Conservation (phyloP, 1,140 invertebrate genomes). For the Drosophila nigromelanica region DNA sequence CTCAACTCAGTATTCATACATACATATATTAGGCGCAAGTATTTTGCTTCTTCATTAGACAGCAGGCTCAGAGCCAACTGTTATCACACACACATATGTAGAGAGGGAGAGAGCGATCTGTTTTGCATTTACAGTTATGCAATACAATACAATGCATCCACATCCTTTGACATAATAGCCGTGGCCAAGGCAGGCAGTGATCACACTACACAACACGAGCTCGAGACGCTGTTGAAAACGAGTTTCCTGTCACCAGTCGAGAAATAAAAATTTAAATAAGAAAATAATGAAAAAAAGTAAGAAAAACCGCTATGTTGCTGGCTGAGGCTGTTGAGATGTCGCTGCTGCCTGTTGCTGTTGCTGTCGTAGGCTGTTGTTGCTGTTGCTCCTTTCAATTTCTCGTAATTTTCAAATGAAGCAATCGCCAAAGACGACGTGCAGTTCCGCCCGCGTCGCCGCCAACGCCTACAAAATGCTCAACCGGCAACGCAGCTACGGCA, state of each 20-base stretch:
- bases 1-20: slow-evolving; percentile 23
- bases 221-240: slow-evolving; percentile 45
- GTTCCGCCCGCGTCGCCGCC: slow-evolving; percentile 52
- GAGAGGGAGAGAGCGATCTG: slow-evolving; percentile 29
- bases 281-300: slow-evolving; percentile 55
- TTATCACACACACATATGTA: slow-evolving; percentile 35
- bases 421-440: slow-evolving; percentile 54
- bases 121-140: slow-evolving; percentile 76
- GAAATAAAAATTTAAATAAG: slow-evolving; percentile 73
- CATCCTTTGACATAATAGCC: slow-evolving; percentile 66
- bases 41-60: slow-evolving; percentile 32
- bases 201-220: slow-evolving; percentile 19
- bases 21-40: slow-evolving; percentile 4
- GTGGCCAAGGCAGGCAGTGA: slow-evolving; percentile 14
- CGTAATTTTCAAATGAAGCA: slow-evolving; percentile 75
- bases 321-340: slow-evolving; percentile 5
- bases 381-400: slow-evolving; percentile 75
- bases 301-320: slow-evolving; percentile 67
- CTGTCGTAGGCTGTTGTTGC: slow-evolving; percentile 20
- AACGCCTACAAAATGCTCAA: slow-evolving; percentile 54
- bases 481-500: slow-evolving; percentile 16
- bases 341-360: slow-evolving; percentile 11
- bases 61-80: slow-evolving; percentile 50
- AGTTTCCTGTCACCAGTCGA: slow-evolving; percentile 66
- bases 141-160: slow-evolving; percentile 66